Evolutionary conservation across 1,140 invertebrate genomes (phyloP), one percentile per base, ranked within the genome.

Genomic region (Dryas iulia): DNA sequence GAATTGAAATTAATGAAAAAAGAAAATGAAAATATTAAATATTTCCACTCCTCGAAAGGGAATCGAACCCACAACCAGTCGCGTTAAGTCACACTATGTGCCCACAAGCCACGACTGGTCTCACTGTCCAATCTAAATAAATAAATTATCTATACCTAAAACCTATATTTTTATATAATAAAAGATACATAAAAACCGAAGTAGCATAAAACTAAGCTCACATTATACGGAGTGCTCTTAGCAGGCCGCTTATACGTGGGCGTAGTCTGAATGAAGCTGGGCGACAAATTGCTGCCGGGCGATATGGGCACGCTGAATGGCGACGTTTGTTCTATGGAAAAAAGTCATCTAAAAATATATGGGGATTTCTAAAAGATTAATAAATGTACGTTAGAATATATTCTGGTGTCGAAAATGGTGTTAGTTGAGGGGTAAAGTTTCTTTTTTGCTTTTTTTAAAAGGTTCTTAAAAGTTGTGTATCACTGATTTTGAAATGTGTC

Each of bases 231-330:
- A 8, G 89, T 91, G 61, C 87, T 90, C 59, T 90, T 91, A 6
- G 89, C 84, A 2, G 81, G 71, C 35, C 87, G 73, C 62, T 91
- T 91, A 66, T 77, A 89, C 0, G 83, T 77, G 6, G 86, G 86
- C 21, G 84, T 83, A 6, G 81, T 74, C 62, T 89, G 85, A 21
- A 91, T 77, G 77, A 84, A 90, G 28, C 72, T 82, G 5, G 89
- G 84, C 0, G 89, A 90, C 31, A 90, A 59, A 68, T 89, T 83
- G 62, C 23, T 77, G 33, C 78, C 74, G 6, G 87, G 89, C 11
- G 89, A 91, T 57, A 88, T 89, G 12, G 84, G 84, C 23, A 90
- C 81, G 66, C 72, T 90, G 74, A 89, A 91, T 53, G 88, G 83
- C 0, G 89, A 87, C 26, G 62, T 24, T 74, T 87, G 85, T 64